A percentile compares a stretch with the other conserved stretches of the same genome.
These are phyloP conservation scores for Lineus longissimus DNA, from an alignment of 1,140 invertebrate genomes.

Conservation along the genomic window DNA sequence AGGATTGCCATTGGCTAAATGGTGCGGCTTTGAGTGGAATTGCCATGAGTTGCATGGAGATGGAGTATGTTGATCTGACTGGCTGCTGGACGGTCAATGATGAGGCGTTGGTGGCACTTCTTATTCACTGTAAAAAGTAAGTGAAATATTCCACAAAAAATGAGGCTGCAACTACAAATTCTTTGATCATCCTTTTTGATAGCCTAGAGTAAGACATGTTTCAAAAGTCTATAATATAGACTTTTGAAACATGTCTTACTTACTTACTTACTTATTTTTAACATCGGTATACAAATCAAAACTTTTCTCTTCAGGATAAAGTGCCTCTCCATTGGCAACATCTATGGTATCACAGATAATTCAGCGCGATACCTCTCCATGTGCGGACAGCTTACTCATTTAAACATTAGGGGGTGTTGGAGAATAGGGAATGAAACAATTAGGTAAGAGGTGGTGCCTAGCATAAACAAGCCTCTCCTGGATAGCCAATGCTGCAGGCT, in stretches of 20 bases:
- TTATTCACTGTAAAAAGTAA: conserved; percentile 38
- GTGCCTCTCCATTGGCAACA: conserved; percentile 43
- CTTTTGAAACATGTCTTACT: not conserved
- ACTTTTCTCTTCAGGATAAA: conserved; percentile 31
- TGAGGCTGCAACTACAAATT: not conserved
- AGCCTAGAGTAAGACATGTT: no score
- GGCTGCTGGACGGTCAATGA: conserved; percentile 53
- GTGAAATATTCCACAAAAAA: conserved; percentile 5
- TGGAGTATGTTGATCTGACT: conserved; percentile 47
- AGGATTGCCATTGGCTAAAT: conserved; percentile 49
- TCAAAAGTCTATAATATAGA: not conserved
- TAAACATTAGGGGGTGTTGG: conserved; percentile 51
- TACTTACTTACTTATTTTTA: not conserved
- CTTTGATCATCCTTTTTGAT: not conserved
- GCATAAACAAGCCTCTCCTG: no score
- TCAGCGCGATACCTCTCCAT: conserved; percentile 34
- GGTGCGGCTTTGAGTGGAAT: conserved; percentile 35
- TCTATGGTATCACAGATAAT: conserved; percentile 51
- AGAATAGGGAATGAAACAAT: conserved; percentile 49
- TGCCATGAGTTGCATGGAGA: conserved; percentile 28
- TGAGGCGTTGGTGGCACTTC: conserved; percentile 36
- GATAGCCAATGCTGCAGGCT: no score
- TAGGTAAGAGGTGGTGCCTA: conserved; percentile 26
- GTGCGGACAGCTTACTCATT: conserved; percentile 33
- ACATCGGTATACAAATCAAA: not conserved